Base-by-base conservation (phyloP, 2,797 vertebrate species). In the Enoplosus armatus region DNA sequence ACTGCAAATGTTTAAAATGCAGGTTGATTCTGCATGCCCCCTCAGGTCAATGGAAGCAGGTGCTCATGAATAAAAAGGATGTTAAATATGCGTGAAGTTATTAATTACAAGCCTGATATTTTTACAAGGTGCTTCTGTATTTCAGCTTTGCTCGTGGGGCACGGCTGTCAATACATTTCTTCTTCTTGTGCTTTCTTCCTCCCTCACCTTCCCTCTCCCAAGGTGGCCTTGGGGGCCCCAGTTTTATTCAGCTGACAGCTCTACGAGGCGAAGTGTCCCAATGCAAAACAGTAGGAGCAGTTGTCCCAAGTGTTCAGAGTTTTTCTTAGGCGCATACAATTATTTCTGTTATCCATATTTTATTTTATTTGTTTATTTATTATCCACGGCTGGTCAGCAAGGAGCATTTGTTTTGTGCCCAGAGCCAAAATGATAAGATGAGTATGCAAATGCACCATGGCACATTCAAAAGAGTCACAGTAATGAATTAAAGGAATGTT, bases 1-100 rank as follows among this genome's bases (percentile, higher is more conserved):
- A 45, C 53, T 85, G 73, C 76, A 65, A 85, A 82, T 71, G 72
- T 91, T 92, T 80, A 69, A 89, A 85, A 87, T 83, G 85, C 87
- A 75, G 65, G 85, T 84, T 79, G 83, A 80, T 69, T 84, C 74
- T 3, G 31, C 35, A 41, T 27, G 63, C 26, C 86, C 86, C 85
- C 68, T 55, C 53, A 68, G 92, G 93, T 94, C 93, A 87, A 53
- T 45, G 4, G 69, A 82, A 91, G 79, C 94, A 94, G 93, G 90
- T 94, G 93, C 86, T 94, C 92, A 94, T 94, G 92, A 95, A 94
- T 94, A 95, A 89, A 88, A 68, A 92, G 43, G 80, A 77, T 80
- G 88, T 82, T 92, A 91, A 93, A 92, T 89, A 90, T 94, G 91
- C 79, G 79, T 88, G 77, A 89, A 90, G 90, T 86, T 93, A 92